Percentiles rank a stretch among this genome's conserved stretches.
Conservation (phyloP, 2,888 invertebrate genomes). For the Yponomeuta evonymella region DNA sequence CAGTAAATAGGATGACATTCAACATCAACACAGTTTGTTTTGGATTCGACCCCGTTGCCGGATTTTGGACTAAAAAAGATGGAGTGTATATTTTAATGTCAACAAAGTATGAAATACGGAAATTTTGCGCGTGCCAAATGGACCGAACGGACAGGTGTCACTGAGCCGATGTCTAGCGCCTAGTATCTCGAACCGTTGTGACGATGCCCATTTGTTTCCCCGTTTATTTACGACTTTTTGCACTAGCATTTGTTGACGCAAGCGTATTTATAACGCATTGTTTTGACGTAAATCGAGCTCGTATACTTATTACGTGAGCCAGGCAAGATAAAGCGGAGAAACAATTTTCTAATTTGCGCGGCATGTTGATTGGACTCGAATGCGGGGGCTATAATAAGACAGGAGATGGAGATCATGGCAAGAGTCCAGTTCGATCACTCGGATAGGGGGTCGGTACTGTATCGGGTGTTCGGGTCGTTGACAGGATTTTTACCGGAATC, state of each 20-base stretch:
- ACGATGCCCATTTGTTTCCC: background rate
- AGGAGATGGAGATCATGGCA: slow-evolving; percentile 60
- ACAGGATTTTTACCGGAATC: slow-evolving; percentile 59
- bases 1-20: slow-evolving; percentile 31
- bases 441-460: slow-evolving; percentile 65
- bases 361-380: slow-evolving; percentile 1
- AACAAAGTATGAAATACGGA: background rate
- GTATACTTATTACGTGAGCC: background rate
- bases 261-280: background rate
- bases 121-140: slow-evolving; percentile 50
- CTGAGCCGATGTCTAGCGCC: background rate
- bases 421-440: slow-evolving; percentile 72
- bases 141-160: background rate
- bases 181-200: background rate
- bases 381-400: slow-evolving; percentile 51
- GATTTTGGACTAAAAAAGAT: background rate
- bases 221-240: background rate
- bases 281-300: background rate
- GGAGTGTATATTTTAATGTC: slow-evolving; percentile 2
- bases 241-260: background rate
- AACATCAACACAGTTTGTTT: background rate
- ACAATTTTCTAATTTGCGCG: background rate
- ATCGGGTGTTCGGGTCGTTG: slow-evolving; percentile 65
- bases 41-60: background rate
- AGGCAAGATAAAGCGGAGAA: background rate